Percentiles rank a stretch among this genome's conserved stretches.
Evolutionary conservation across 53 echinoderm and acorn worm species (phyloP).

Genomic region (Paracentrotus lividus): DNA sequence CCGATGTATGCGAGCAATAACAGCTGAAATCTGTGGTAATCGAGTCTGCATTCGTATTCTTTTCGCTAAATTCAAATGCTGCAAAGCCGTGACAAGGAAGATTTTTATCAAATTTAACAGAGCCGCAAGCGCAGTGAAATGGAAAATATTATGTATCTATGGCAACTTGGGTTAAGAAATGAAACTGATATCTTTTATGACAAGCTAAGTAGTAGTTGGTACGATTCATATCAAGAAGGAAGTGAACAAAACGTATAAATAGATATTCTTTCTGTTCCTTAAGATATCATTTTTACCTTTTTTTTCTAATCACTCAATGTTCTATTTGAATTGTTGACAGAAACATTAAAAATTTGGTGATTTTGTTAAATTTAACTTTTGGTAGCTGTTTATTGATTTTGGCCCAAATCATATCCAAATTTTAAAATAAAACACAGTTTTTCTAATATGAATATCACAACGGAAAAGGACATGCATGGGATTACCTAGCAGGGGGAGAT

Average conservation of each 20-base stretch:
- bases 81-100: background rate
- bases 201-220: too few species aligned
- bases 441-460: background rate
- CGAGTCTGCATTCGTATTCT: background rate
- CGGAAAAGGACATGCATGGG: background rate
- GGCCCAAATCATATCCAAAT: too few species aligned
- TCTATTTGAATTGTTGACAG: too few species aligned
- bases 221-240: too few species aligned
- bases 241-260: too few species aligned
- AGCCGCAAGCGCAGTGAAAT: background rate
- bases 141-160: background rate
- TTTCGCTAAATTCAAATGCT: background rate
- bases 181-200: too few species aligned
- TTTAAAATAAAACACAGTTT: too few species aligned
- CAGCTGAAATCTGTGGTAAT: slow-evolving; percentile 16
- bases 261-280: too few species aligned
- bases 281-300: too few species aligned
- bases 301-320: too few species aligned
- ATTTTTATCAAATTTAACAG: background rate
- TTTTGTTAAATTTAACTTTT: background rate
- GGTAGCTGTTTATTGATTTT: background rate
- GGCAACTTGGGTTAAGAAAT: too few species aligned
- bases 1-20: background rate
- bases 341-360: background rate
- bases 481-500: background rate